Base-by-base conservation (phyloP, 2,113 vertebrate genomes). In the Oenanthe oenanthe region DNA sequence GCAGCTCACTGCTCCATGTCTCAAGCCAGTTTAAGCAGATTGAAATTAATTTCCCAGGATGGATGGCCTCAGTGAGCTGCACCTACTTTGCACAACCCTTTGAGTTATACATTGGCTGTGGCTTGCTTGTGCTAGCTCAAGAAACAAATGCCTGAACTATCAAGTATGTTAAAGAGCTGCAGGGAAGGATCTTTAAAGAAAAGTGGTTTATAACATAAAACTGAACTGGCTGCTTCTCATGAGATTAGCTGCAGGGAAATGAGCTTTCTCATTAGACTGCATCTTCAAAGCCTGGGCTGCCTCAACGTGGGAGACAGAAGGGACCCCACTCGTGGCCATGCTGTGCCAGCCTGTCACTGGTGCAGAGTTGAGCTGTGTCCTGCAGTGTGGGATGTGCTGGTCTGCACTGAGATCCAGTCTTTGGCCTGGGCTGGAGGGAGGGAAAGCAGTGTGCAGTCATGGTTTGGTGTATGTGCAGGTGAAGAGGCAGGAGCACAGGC, bases 141-240 rank as follows among this genome's bases (percentile, higher is more conserved):
- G 84, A 82, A 95, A 79, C 15, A 9, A 88, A 78, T 73, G 34
- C 43, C 62, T 76, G 58, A 88, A 51, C 56, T 88, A 68, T 80
- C 70, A 70, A 76, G 58, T 68, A 85, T 58, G 87, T 57, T 93
- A 50, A 92, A 78, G 81, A 85, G 87, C 70, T 91, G 50, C 71
- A 82, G 91, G 54, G 45, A 86, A 68, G 42, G 82, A 78, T 73
- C 82, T 68, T 83, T 82, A 72, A 94, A 89, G 65, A 87, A 93
- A 57, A 72, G 78, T 66, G 79, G 36, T 85, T 89, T 89, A 31
- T 3, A 79, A 42, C 50, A 24, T 63, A 62, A 93, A 91, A 70
- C 75, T 70, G 38, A 94, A 50, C 85, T 73, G 90, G 47, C 75
- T 88, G 67, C 92, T 90, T 68, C 67, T 70, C 16, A 12, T 82